A percentile compares a stretch with the other conserved stretches of the same genome.
Evolutionary conservation across 2,113 vertebrate species (phyloP).

Genomic region (Labeo rohita): DNA sequence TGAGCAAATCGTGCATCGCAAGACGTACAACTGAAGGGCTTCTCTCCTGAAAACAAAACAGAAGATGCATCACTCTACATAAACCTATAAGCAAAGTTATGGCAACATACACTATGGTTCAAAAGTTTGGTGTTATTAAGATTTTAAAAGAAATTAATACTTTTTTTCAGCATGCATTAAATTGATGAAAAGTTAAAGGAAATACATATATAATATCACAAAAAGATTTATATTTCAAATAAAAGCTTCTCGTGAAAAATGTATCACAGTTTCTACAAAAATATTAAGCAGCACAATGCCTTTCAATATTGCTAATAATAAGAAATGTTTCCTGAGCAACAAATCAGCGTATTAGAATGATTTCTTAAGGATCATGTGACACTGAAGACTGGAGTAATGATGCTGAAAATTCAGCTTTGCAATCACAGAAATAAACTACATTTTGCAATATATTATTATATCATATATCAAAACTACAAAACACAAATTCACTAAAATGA

Average conservation of each 20-base stretch:
- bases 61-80: not conserved
- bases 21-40: conserved; percentile 70
- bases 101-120: not conserved
- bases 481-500: not conserved
- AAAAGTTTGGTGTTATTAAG: not conserved
- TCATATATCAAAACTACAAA: not conserved
- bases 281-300: not conserved
- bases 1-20: conserved; percentile 78
- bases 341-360: not conserved
- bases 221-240: not conserved
- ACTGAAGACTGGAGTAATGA: not conserved
- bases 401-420: not conserved
- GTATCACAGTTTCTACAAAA: not conserved
- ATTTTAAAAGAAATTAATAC: not conserved
- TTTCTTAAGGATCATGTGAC: not conserved
- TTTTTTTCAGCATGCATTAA: not conserved
- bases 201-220: not conserved
- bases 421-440: not conserved
- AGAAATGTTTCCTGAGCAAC: not conserved
- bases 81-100: not conserved
- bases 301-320: not conserved
- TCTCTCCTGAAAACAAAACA: conserved; percentile 68
- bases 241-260: not conserved
- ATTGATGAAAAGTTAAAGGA: not conserved
- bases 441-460: not conserved